phyloP scores from a whole-genome alignment of 1,140 invertebrate species.

The Drosophila obscura region DNA sequence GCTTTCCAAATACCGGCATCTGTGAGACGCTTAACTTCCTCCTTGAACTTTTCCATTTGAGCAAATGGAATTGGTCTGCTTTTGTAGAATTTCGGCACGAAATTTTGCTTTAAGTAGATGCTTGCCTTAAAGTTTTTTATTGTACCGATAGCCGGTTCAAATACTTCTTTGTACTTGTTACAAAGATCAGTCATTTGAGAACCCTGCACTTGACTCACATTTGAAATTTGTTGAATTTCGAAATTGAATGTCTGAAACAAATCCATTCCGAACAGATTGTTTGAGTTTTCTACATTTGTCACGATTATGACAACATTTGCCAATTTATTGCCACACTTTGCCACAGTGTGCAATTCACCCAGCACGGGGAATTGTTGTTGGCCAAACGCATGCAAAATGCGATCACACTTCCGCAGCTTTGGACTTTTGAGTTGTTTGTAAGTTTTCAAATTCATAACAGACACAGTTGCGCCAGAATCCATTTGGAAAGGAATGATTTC shows the following conservation, averaged over 20 bases:
- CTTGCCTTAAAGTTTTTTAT: no score
- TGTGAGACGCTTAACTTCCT: constrained; percentile 12
- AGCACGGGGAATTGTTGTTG: not conserved
- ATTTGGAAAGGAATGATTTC: no score
- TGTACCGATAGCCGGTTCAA: no score
- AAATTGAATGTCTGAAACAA: constrained; percentile 6
- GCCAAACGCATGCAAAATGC: constrained; percentile 3
- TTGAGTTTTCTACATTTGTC: constrained; percentile 8
- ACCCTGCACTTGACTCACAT: no score
- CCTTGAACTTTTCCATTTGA: constrained; percentile 15
- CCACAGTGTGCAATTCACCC: no score
- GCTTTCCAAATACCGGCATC: not conserved
- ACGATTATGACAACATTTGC: constrained; percentile 8
- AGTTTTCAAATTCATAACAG: not conserved
- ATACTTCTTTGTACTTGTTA: no score
- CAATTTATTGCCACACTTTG: not conserved
- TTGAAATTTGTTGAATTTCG: no score
- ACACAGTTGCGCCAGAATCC: no score
- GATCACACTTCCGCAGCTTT: not conserved
- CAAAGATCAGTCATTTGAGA: no score
- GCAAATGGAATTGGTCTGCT: no score
- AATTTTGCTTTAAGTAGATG: no score
- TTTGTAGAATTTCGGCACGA: no score
- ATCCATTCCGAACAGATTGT: constrained; percentile 26
- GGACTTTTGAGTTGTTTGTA: constrained; percentile 1